A percentile compares a stretch with the other conserved stretches of the same genome.
These are phyloP conservation scores for Nebria ingens DNA, from an alignment of 1,140 invertebrate genomes.

Conservation along the genomic window DNA sequence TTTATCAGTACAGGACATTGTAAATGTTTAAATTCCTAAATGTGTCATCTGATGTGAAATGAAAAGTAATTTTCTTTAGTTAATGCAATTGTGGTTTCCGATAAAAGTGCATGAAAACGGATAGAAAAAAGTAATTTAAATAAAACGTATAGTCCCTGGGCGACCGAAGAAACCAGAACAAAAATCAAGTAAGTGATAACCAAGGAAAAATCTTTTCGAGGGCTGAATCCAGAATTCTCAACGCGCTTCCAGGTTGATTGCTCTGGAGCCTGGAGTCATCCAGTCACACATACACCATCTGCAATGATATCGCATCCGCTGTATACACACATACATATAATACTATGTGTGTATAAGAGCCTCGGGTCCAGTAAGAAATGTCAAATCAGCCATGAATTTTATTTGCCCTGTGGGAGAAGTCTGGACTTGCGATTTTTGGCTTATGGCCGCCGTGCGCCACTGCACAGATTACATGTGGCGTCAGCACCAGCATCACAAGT, in stretches of 20 bases:
- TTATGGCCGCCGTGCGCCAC: constrained; percentile 19
- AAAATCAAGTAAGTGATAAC: no score
- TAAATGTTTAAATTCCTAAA: no score
- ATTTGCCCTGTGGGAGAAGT: constrained; percentile 34
- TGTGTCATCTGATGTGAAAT: no score
- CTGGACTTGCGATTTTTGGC: constrained; percentile 21
- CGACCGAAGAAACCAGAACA: no score
- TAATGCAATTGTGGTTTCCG: no score
- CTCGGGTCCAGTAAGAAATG: constrained; percentile 28
- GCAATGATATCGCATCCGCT: neutral
- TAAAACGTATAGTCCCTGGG: no score
- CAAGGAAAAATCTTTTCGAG: neutral
- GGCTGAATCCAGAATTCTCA: neutral
- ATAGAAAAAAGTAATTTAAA: no score
- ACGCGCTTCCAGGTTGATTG: constrained; percentile 1
- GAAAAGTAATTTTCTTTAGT: no score
- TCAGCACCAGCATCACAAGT: constrained; percentile 16
- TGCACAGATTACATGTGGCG: constrained; percentile 35
- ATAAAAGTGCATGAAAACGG: no score
- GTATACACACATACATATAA: neutral
- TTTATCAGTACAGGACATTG: no score
- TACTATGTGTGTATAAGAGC: constrained; percentile 20
- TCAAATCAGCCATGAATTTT: constrained; percentile 44
- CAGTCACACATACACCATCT: neutral
- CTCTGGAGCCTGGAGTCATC: neutral